Base-by-base conservation (phyloP, 2,888 invertebrate genomes). In the Lochmaea capreae region DNA sequence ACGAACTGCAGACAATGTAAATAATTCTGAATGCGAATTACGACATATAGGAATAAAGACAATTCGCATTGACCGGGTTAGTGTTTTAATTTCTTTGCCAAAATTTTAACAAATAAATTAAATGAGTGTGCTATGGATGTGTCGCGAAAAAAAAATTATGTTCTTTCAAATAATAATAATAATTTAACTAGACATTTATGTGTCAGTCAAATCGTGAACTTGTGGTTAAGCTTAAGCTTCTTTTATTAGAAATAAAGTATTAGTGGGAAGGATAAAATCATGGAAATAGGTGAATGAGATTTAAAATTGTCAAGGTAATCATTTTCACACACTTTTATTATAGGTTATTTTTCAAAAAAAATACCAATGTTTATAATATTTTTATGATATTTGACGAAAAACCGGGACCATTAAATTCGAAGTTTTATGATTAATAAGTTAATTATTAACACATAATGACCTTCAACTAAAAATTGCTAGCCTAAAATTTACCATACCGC, bases 31-130 rank as follows among this genome's bases (percentile, higher is more conserved):
- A n/a, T n/a, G n/a, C n/a, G n/a, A n/a, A 46, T 46, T 14, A 49
- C n/a, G 49, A n/a, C 49, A 49, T 49, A 8, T 14, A 8, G n/a
- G n/a, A n/a, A 4, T 49, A 14, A 49, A n/a, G 49, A 16, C n/a
- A 39, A 61, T 16, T 61, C 61, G 8, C 42, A 39, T 61, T 61
- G 61, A 42, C 61, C 9, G 39, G 61, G 61, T 61, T 39, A 61
- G 61, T 26, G n/a, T 42, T 61, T 61, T 39, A 39, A 61, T 61
- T 42, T 33, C 61, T n/a, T 4, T 61, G 61, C 61, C 61, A 61
- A 61, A 33, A 33, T 61, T 42, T 61, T 39, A n/a, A 39, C 39
- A 61, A 61, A 61, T 39, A 6, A 49, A 49, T n/a, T 8, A 8
- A n/a, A 49, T n/a, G n/a, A 8, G 12, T 5, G 14, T 49, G 54